Base-by-base conservation (phyloP, 1,140 invertebrate species). In the Acyrthosiphon pisum region DNA sequence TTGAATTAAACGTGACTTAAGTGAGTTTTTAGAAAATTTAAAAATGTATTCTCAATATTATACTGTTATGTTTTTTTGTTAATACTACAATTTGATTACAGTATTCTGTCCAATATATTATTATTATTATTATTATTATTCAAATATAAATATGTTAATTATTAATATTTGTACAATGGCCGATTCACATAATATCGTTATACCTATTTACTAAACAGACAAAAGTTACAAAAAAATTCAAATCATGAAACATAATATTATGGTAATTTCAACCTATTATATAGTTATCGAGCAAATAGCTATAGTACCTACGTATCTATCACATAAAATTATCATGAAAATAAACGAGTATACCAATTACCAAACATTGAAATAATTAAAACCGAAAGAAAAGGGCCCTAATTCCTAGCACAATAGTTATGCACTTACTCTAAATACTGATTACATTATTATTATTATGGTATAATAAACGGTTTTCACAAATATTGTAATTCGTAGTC, bases 311-410 rank as follows among this genome's bases (percentile, higher is more conserved):
- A 18, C 30, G n/a, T n/a, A 68, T 68, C 11, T 68, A 18, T 18
- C 60, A n/a, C 30, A 6, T 18, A 76, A 6, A n/a, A n/a, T n/a
- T 76, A 76, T 76, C n/a, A 76, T 18, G 14, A 68, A 68, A 30
- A n/a, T n/a, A 76, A 76, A n/a, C n/a, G n/a, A n/a, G n/a, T n/a
- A 18, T 76, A 76, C n/a, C 60, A 76, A 76, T 76, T 76, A 76
- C n/a, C 4, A 76, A 76, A n/a, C 30, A n/a, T n/a, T 14, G 14
- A 6, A 76, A 76, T 76, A n/a, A n/a, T 76, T 76, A 76, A 76
- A n/a, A 76, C 60, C 14, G 18, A n/a, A 76, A 76, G 26, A 68
- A 76, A 76, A 18, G 11, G 6, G 6, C 14, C 4, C 14, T 76
- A 76, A 76, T 76, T 76, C 60, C 30, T 6, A 35, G 60, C 30